Conservation (phyloP, 2,888 invertebrate genomes). For the Drosophila antonietae region DNA sequence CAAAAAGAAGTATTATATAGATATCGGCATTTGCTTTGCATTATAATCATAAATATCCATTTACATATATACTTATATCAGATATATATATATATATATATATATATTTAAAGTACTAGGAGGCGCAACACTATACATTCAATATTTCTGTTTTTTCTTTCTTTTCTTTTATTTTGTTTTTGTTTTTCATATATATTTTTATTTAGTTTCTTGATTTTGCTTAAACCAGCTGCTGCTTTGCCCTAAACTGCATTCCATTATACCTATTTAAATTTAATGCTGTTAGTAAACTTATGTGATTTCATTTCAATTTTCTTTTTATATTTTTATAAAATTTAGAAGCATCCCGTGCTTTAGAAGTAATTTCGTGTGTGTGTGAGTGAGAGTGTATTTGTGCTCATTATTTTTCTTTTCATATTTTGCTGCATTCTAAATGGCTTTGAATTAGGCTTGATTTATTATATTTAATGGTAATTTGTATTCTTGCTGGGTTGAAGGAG, state of each 20-base stretch:
- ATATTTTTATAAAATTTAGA: conserved; percentile 47
- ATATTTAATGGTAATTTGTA: conserved; percentile 33
- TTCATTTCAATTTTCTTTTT: conserved; percentile 6
- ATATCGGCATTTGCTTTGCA: conserved; percentile 59
- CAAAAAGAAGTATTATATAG: conserved; percentile 56
- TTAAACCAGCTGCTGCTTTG: conserved; percentile 32
- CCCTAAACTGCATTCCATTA: conserved; percentile 37
- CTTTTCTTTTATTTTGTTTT: conserved; percentile 15
- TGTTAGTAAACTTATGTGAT: conserved; percentile 47
- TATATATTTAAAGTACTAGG: conserved; percentile 71
- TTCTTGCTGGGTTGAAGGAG: conserved; percentile 25
- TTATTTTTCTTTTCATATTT: conserved; percentile 46
- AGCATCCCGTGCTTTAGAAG: conserved; percentile 51
- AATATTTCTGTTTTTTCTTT: conserved; percentile 54
- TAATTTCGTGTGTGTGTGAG: conserved; percentile 33
- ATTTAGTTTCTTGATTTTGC: conserved; percentile 36
- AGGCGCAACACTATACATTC: conserved; percentile 80
- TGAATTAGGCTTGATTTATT: conserved; percentile 28
- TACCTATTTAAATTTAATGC: conserved; percentile 51
- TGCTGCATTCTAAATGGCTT: conserved; percentile 45
- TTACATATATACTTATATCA: conserved; percentile 66
- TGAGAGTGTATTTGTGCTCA: conserved; percentile 42
- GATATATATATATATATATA: conserved; percentile 39
- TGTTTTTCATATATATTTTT: conserved; percentile 49
- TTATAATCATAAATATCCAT: conserved; percentile 66